phyloP scores from a whole-genome alignment of 2,797 vertebrate genomes.

The Microchirus variegatus region DNA sequence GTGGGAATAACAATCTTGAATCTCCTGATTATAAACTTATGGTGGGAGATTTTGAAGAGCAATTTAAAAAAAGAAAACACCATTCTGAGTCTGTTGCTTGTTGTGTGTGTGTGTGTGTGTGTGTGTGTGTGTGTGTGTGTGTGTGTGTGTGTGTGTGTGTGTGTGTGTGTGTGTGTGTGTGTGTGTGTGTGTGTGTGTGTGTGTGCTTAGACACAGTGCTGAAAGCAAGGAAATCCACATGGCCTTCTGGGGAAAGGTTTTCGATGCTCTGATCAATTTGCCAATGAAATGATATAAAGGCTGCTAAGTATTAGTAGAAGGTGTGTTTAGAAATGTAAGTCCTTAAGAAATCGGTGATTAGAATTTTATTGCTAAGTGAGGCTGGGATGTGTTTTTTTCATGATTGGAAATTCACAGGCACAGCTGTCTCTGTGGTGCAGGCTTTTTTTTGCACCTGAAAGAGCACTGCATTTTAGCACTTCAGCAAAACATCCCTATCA shows the following conservation, averaged over 20 bases:
- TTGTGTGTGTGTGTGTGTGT: no score
- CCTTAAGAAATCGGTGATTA: constrained; percentile 2
- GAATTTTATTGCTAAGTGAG: constrained; percentile 1
- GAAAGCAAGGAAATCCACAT: constrained; percentile 9
- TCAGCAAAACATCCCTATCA: constrained; percentile 38
- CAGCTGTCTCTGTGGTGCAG: constrained; percentile 19
- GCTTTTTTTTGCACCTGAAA: constrained; percentile 29
- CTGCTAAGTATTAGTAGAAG: constrained; percentile 11
- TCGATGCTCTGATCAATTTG: constrained; percentile 9
- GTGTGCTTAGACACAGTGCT: constrained; percentile 14
- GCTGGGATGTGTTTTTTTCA: constrained; percentile 25
- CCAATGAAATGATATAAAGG: neutral
- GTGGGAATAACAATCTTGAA: no score
- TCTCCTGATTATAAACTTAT: no score
- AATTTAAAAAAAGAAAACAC: neutral
- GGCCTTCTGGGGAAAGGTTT: neutral
- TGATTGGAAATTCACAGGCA: constrained; percentile 16
- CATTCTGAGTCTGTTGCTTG: neutral
- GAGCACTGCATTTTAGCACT: constrained; percentile 55
- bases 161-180: no score
- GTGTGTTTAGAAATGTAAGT: constrained; percentile 9
- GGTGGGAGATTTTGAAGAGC: neutral
- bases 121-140: no score
- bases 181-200: no score
- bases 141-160: no score